These are phyloP conservation scores for Acyrthosiphon pisum DNA, from an alignment of 1,140 invertebrate species.

Conservation along the genomic window DNA sequence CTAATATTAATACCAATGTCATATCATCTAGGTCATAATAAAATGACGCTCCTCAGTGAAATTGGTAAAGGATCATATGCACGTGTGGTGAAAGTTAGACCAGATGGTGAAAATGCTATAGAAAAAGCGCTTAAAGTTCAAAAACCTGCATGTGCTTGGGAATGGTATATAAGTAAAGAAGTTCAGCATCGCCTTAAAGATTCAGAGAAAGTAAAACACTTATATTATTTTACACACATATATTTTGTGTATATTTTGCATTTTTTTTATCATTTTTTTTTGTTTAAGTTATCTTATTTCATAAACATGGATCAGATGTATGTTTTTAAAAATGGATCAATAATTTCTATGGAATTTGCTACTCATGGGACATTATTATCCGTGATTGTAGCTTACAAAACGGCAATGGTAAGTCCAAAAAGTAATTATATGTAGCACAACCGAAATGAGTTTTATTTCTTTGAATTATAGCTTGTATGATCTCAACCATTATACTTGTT, in stretches of 20 bases:
- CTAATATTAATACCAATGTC: background rate
- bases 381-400: background rate
- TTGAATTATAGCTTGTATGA: background rate
- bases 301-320: constrained; percentile 58
- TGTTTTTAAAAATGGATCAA: constrained; percentile 59
- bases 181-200: constrained; percentile 74
- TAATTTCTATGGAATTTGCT: constrained; percentile 49
- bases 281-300: constrained; percentile 56
- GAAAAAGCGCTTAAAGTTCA: constrained; percentile 64
- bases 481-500: background rate
- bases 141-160: constrained; percentile 80
- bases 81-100: constrained; percentile 59
- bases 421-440: background rate
- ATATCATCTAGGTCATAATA: constrained; percentile 58
- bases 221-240: background rate
- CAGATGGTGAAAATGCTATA: constrained; percentile 1
- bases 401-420: background rate
- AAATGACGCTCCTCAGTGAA: constrained; percentile 58
- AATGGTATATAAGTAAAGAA: constrained; percentile 81
- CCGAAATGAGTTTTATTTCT: background rate
- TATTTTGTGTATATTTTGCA: background rate
- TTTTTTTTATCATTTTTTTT: background rate
- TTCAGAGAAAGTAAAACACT: constrained; percentile 70
- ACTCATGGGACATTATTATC: constrained; percentile 29
- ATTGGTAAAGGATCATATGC: constrained; percentile 62